Evolutionary conservation across 2,888 invertebrate genomes (phyloP), one percentile per base, ranked within the genome.

Genomic region (Leptinotarsa juncta): DNA sequence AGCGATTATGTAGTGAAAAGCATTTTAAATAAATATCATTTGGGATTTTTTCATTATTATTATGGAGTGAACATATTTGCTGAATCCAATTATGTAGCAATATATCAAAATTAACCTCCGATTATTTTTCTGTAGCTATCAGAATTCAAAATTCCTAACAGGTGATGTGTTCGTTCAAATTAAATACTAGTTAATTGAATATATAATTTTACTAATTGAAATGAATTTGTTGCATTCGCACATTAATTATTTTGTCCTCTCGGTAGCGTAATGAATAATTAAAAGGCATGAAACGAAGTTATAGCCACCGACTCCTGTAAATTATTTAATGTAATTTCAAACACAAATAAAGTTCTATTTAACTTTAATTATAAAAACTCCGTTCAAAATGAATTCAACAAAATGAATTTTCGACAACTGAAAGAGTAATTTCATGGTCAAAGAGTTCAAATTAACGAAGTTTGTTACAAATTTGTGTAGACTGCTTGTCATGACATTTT

Each of bases 281-380:
- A 78, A 81, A 79, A 74, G 74, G 73, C 76, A 79, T 78, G 73
- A 77, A 81, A 78, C 75, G 67, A 67, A 73, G 76, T 78, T 78
- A 76, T 72, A 75, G 67, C 72, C 74, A 73, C 77, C 70, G 67
- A 77, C 76, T 73, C 73, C 66, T 67, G 77, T 81, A 73, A 81
- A 81, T 82, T 82, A 83, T 83, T 84, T 82, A 84, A 83, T 81
- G 82, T 81, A 82, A 84, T 84, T 83, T 81, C 78, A 77, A 82
- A 83, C 82, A 82, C 83, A 84, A 84, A 84, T 82, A 83, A 76
- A 78, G 81, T 80, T 74, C 77, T 82, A 83, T 82, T 83, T 82
- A 83, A 84, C 82, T 84, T 83, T 83, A 84, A 84, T 84, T 83
- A 83, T 81, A 82, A 82, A 82, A 84, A 83, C 81, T 82, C 65